phyloP scores from a whole-genome alignment of 2,797 vertebrate genomes.

The Sardinella longiceps region DNA sequence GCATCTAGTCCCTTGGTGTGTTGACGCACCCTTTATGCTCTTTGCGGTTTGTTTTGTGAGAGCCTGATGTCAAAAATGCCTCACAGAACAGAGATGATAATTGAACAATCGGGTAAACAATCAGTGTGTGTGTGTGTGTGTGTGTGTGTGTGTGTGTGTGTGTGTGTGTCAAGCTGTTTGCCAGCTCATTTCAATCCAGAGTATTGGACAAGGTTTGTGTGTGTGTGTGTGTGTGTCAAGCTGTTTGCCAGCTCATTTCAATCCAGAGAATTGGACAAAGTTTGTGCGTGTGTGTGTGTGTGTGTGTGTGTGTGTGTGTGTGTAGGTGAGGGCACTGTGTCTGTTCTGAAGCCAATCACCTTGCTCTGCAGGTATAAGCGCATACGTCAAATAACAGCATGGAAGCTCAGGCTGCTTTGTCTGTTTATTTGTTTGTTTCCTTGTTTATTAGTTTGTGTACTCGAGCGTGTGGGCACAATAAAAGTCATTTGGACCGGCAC shows the following conservation, averaged over 20 bases:
- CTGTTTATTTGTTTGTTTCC: neutral
- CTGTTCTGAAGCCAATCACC: neutral
- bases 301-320: no score
- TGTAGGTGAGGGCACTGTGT: neutral
- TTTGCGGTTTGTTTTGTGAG: no score
- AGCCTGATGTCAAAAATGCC: no score
- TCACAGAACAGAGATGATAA: neutral
- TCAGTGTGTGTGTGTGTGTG: neutral
- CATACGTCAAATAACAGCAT: neutral
- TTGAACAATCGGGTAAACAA: neutral
- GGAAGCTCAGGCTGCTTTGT: neutral
- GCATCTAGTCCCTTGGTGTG: neutral
- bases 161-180: neutral
- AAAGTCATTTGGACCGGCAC: neutral
- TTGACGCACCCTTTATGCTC: neutral
- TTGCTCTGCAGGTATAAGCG: neutral
- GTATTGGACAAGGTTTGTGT: neutral
- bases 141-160: neutral
- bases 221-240: neutral
- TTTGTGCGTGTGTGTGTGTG: neutral
- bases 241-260: neutral
- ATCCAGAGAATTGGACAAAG: neutral
- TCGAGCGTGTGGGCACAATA: conserved; percentile 27
- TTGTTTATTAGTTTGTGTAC: conserved; percentile 46
- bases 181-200: neutral